Evolutionary conservation across 2,113 vertebrate species (phyloP).

Genomic region (Leptocoma aspasia): DNA sequence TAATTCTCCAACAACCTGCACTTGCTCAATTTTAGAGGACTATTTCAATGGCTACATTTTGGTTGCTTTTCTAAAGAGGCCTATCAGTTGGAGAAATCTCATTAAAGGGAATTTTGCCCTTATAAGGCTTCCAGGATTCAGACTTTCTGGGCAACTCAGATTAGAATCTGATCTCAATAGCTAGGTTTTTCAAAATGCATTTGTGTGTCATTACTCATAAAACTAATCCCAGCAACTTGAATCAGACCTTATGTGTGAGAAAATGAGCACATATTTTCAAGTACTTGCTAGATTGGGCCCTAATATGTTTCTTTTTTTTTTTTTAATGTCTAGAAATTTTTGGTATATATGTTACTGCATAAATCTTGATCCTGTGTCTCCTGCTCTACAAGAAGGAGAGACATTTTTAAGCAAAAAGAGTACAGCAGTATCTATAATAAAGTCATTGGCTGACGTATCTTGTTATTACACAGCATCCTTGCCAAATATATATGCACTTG

Average conservation of each 20-base stretch:
- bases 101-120: constrained; percentile 4
- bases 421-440: neutral
- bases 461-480: neutral
- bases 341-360: neutral
- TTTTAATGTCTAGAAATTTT: neutral
- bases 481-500: constrained; percentile 1
- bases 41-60: neutral
- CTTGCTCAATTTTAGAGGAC: neutral
- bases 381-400: neutral
- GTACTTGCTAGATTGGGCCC: neutral
- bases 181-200: constrained; percentile 34
- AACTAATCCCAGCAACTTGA: neutral
- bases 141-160: neutral
- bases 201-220: constrained; percentile 1
- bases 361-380: neutral
- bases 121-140: neutral
- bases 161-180: constrained; percentile 15
- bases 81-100: neutral
- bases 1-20: neutral
- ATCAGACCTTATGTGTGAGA: neutral
- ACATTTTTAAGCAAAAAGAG: constrained; percentile 13
- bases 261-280: neutral
- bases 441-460: neutral
- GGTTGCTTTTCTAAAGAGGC: neutral
- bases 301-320: neutral